These are phyloP conservation scores for Silurus aristotelis DNA, from an alignment of 2,797 vertebrate genomes.

Conservation along the genomic window DNA sequence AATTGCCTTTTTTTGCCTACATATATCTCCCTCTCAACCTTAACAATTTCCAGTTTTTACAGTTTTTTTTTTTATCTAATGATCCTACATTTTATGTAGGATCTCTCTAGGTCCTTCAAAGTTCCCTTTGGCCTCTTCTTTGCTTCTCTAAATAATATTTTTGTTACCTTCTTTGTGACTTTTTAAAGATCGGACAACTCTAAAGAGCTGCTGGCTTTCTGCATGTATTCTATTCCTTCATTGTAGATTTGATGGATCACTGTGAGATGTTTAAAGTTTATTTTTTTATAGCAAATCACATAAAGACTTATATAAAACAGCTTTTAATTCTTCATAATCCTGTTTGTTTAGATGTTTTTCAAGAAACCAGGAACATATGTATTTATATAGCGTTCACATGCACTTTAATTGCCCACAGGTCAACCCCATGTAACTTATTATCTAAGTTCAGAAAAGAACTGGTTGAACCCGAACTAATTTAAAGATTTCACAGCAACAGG, in stretches of 20 bases:
- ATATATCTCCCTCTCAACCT: background rate
- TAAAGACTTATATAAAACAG: background rate
- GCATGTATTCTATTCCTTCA: background rate
- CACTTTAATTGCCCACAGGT: background rate
- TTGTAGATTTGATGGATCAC: background rate
- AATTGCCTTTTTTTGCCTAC: background rate
- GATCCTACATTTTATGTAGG: background rate
- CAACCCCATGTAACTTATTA: background rate
- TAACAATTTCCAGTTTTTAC: background rate
- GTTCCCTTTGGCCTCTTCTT: background rate
- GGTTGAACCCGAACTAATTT: background rate
- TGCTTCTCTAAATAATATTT: background rate
- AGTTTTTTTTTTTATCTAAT: background rate
- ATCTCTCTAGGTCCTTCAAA: background rate
- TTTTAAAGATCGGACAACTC: background rate
- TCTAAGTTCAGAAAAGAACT: background rate
- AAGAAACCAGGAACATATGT: background rate
- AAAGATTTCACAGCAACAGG: background rate
- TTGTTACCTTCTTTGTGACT: background rate
- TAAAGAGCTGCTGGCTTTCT: background rate
- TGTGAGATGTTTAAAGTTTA: background rate
- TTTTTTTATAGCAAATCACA: background rate
- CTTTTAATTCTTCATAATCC: background rate
- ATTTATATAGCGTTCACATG: background rate
- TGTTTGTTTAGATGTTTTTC: background rate